Percentiles rank a stretch among this genome's conserved stretches.
These are phyloP conservation scores for Drosophila parvula DNA, from an alignment of 1,140 invertebrate species.

Conservation along the genomic window DNA sequence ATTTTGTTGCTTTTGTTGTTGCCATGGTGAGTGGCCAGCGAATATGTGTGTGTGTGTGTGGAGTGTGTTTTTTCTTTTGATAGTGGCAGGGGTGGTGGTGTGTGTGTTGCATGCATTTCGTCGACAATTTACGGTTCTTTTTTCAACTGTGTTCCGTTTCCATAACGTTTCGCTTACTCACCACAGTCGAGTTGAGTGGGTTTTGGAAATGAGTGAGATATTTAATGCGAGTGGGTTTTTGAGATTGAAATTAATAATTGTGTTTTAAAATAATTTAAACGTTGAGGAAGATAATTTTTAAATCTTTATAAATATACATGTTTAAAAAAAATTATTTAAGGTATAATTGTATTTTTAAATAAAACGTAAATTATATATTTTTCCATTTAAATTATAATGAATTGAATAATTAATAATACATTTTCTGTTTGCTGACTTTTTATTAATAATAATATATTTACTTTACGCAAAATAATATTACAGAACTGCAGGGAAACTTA, in stretches of 20 bases:
- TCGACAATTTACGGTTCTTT: constrained; percentile 56
- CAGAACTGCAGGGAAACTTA: no score
- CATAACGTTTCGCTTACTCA: constrained; percentile 49
- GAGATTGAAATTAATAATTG: background rate
- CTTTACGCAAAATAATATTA: no score
- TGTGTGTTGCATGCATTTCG: constrained; percentile 55
- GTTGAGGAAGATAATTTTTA: no score
- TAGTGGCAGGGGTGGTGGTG: constrained; percentile 43
- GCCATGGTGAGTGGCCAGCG: constrained; percentile 34
- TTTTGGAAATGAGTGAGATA: background rate
- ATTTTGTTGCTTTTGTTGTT: constrained; percentile 61
- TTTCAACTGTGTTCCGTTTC: constrained; percentile 41
- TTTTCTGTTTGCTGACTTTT: no score
- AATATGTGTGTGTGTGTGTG: constrained; percentile 12
- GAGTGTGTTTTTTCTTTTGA: constrained; percentile 4
- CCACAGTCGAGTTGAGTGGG: constrained; percentile 44
- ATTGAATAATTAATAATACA: no score
- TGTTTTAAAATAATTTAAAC: background rate
- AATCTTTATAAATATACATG: no score
- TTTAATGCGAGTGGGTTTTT: background rate
- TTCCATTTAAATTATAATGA: no score
- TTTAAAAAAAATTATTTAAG: no score
- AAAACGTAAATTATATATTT: no score
- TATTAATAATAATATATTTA: no score
- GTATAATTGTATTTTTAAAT: no score